Base-by-base conservation (phyloP, 2,888 invertebrate species). In the Epinotia nisella region DNA sequence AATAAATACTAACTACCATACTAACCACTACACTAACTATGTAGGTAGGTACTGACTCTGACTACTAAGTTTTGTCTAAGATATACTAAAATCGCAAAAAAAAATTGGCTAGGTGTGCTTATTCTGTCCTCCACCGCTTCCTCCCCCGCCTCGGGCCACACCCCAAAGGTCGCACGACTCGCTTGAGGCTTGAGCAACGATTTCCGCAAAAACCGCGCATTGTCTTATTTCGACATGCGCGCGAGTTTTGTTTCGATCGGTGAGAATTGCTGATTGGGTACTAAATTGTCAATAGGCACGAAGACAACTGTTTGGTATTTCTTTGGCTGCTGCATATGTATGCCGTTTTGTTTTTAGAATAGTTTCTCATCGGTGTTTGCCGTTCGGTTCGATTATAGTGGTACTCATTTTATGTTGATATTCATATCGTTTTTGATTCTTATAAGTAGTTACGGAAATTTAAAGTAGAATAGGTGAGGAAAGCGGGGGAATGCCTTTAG, bases 171-270 rank as follows among this genome's bases (percentile, higher is more conserved):
- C 89, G 80, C 85, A 87, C 82, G 83, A 80, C 82, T 56, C 77
- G 77, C 83, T 90, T 88, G 82, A 80, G 86, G 77, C 83, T 90
- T 88, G 82, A 80, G 86, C 86, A 90, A 90, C 77, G 80, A 79
- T 83, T 90, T 91, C 91, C 90, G 91, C 79, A 91, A 90, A 90
- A 90, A 90, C 82, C 74, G 76, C 70, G 81, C 84, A 89, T 89
- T 90, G 88, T 89, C 81, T 80, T 75, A 80, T 86, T 88, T 82
- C 85, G 80, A 82, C 82, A 84, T 79, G 80, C 79, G 77, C 74
- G 60, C 55, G 71, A 75, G 68, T 79, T 78, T 79, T 77, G 77
- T 76, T 66, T 55, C 67, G 75, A 71, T 71, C 71, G 74, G 64
- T 75, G 77, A 75, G 77, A 76, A 77, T 35, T 61, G 55, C 35